A percentile compares a stretch with the other conserved stretches of the same genome.
phyloP scores from a whole-genome alignment of 2,888 invertebrate genomes.

The Drosophila anomelani region DNA sequence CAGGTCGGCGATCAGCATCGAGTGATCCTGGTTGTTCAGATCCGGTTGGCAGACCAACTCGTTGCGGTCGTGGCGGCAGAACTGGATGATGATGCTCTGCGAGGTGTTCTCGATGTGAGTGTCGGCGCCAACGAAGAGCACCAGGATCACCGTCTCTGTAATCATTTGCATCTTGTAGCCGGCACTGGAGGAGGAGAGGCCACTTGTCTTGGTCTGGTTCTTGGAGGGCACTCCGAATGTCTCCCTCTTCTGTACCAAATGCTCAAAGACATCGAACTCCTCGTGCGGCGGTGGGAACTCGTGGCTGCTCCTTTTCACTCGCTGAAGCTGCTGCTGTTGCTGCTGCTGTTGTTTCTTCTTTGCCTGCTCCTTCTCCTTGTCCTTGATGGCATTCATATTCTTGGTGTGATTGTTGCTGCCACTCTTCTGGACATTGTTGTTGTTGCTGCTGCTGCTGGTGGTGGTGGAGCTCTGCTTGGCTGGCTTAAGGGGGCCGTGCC shows the following conservation, averaged over 20 bases:
- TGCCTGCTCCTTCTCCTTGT: slow-evolving; percentile 61
- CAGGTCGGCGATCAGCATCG: slow-evolving; percentile 90
- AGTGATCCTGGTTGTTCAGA: slow-evolving; percentile 89
- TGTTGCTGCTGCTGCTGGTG: slow-evolving; percentile 13
- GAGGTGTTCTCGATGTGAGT: slow-evolving; percentile 91
- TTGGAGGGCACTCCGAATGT: slow-evolving; percentile 74
- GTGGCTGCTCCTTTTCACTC: slow-evolving; percentile 50
- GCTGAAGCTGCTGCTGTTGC: slow-evolving; percentile 42
- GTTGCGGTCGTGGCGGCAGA: slow-evolving; percentile 86
- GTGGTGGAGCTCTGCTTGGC: slow-evolving; percentile 10
- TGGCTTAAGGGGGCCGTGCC: slow-evolving; percentile 84
- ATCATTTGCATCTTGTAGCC: slow-evolving; percentile 86
- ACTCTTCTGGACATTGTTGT: slow-evolving; percentile 44
- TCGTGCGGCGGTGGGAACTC: slow-evolving; percentile 61
- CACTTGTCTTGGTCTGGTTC: slow-evolving; percentile 56
- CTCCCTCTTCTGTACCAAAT: slow-evolving; percentile 78
- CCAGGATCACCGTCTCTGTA: slow-evolving; percentile 90
- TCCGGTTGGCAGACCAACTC: slow-evolving; percentile 89
- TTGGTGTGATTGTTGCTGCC: slow-evolving; percentile 49
- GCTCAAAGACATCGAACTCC: slow-evolving; percentile 80
- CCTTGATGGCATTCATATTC: slow-evolving; percentile 62
- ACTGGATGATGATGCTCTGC: slow-evolving; percentile 90
- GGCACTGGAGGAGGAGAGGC: slow-evolving; percentile 3
- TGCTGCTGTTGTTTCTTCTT: slow-evolving; percentile 41
- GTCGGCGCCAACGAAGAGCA: slow-evolving; percentile 91